Conservation (phyloP, 1,140 invertebrate genomes). For the Drosophila novamexicana region DNA sequence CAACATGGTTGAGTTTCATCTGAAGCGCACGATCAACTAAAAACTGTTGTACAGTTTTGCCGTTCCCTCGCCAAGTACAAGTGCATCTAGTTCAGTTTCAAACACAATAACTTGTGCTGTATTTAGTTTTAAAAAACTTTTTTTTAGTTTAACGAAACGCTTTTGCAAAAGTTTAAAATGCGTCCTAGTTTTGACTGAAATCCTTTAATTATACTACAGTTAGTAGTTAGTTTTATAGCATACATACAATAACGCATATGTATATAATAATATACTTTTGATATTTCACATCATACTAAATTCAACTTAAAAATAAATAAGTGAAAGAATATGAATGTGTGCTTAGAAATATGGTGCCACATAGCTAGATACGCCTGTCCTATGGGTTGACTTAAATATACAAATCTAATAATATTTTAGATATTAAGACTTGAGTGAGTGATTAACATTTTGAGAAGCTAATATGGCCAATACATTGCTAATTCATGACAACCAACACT, state of each 20-base stretch:
- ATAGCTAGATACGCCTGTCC: slow-evolving; percentile 47
- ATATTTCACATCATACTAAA: slow-evolving; percentile 59
- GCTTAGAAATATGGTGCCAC: slow-evolving; percentile 28
- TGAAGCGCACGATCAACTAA: slow-evolving; percentile 56
- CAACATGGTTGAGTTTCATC: slow-evolving; percentile 81
- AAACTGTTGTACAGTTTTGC: slow-evolving; percentile 19
- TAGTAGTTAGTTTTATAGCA: slow-evolving; percentile 41
- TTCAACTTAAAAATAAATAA: slow-evolving; percentile 56
- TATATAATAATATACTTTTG: slow-evolving; percentile 44
- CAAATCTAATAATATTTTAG: slow-evolving; percentile 36
- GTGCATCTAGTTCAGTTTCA: slow-evolving; percentile 75
- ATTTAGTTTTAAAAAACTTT: slow-evolving; percentile 56
- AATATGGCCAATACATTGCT: slow-evolving; percentile 15
- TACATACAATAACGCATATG: slow-evolving; percentile 30
- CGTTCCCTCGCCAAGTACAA: slow-evolving; percentile 27
- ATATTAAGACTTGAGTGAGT: slow-evolving; percentile 23
- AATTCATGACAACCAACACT: slow-evolving; percentile 32
- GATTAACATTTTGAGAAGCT: slow-evolving; percentile 20
- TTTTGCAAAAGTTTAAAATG: slow-evolving; percentile 61
- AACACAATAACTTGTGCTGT: slow-evolving; percentile 68
- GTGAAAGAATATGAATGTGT: slow-evolving; percentile 26
- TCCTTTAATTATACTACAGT: slow-evolving; percentile 59
- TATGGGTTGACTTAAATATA: slow-evolving; percentile 41
- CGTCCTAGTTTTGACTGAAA: slow-evolving; percentile 77
- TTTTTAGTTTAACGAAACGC: slow-evolving; percentile 72